Percentiles rank a stretch among this genome's conserved stretches.
phyloP scores from a whole-genome alignment of 2,888 invertebrate genomes.

The Phortica magna region DNA sequence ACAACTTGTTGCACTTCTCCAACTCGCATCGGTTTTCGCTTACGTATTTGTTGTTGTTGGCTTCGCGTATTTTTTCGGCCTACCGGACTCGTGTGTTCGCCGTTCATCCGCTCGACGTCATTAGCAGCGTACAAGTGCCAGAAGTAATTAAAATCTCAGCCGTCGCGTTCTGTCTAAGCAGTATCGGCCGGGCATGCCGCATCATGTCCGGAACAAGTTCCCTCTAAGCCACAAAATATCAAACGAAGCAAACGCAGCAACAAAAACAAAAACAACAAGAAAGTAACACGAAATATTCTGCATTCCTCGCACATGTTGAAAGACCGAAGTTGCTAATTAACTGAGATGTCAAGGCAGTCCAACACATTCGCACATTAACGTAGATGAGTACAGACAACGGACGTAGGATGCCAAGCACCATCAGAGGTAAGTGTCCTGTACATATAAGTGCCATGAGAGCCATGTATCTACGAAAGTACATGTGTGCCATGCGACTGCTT shows the following conservation, averaged over 20 bases:
- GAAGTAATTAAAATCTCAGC: constrained; percentile 15
- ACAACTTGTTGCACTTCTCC: not conserved
- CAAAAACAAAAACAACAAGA: too few species aligned
- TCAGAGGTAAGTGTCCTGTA: constrained; percentile 71
- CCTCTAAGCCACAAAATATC: constrained; percentile 17
- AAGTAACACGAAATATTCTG: too few species aligned
- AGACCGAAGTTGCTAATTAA: constrained; percentile 31
- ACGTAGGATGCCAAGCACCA: constrained; percentile 76
- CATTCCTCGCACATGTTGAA: too few species aligned
- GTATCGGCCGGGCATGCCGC: constrained; percentile 9
- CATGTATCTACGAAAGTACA: constrained; percentile 51
- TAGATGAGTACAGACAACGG: constrained; percentile 57
- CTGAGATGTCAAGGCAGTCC: not conserved
- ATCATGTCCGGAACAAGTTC: constrained; percentile 29
- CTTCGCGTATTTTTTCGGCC: constrained; percentile 38
- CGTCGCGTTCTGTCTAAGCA: constrained; percentile 1
- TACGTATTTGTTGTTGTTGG: constrained; percentile 37
- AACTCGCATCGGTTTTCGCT: constrained; percentile 17
- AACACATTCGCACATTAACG: not conserved
- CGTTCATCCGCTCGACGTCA: not conserved
- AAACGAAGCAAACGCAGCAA: constrained; percentile 25
- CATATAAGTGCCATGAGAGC: constrained; percentile 77
- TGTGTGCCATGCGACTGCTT: too few species aligned
- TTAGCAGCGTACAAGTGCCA: constrained; percentile 8
- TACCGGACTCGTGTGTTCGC: constrained; percentile 40